These are phyloP conservation scores for Erpetoichthys calabaricus DNA, from an alignment of 2,797 vertebrate species.

Conservation along the genomic window DNA sequence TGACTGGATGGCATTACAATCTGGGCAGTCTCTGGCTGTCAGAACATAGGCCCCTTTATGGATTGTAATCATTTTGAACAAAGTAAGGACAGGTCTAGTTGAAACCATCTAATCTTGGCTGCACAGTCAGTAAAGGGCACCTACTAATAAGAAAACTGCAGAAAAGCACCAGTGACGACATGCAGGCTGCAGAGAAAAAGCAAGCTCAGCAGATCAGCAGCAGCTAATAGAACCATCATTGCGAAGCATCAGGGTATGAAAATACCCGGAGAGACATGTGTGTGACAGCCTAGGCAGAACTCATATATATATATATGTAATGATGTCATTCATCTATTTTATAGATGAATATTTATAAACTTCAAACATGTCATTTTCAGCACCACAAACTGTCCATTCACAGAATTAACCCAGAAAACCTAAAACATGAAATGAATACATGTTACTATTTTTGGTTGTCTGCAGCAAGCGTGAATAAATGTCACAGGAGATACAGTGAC, in stretches of 20 bases:
- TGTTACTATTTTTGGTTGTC: background rate
- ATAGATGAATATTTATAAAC: slow-evolving; percentile 20
- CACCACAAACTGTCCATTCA: background rate
- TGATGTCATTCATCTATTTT: slow-evolving; percentile 14
- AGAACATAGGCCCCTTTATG: slow-evolving; percentile 64
- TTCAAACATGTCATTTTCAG: slow-evolving; percentile 21
- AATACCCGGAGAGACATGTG: slow-evolving; percentile 44
- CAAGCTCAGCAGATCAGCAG: slow-evolving; percentile 68
- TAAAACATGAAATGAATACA: background rate
- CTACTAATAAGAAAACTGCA: slow-evolving; percentile 47
- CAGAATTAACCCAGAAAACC: background rate
- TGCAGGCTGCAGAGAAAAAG: slow-evolving; percentile 30
- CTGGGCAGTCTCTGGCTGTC: slow-evolving; percentile 59
- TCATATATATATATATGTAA: slow-evolving; percentile 9
- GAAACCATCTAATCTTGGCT: slow-evolving; percentile 71
- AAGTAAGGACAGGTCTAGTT: slow-evolving; percentile 55
- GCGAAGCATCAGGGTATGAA: slow-evolving; percentile 45
- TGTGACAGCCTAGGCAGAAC: slow-evolving; percentile 29
- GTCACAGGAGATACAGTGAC: background rate
- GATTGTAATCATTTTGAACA: slow-evolving; percentile 73
- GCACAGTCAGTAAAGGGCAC: slow-evolving; percentile 64
- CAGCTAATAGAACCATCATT: slow-evolving; percentile 77
- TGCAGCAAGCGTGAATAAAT: background rate
- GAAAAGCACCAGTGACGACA: slow-evolving; percentile 36
- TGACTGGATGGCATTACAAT: slow-evolving; percentile 43